These are phyloP conservation scores for Morinoia aosen DNA, from an alignment of 2,888 invertebrate species.

Conservation along the genomic window DNA sequence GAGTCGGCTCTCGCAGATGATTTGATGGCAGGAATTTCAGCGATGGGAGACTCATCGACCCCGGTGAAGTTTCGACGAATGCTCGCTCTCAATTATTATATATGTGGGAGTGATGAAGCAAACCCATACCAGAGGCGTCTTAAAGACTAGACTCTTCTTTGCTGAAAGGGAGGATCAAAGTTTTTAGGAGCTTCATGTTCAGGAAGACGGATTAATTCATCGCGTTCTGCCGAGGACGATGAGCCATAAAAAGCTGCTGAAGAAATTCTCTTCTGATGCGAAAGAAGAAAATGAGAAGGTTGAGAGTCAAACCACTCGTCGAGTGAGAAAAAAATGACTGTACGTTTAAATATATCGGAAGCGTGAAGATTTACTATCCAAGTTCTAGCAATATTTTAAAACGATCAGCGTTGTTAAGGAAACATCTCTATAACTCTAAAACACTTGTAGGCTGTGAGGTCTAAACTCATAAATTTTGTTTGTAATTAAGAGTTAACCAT, in stretches of 20 bases:
- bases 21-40: neutral
- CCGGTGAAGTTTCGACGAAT: neutral
- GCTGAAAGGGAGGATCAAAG: conserved; percentile 3
- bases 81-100: neutral
- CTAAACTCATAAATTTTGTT: neutral
- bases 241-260: neutral
- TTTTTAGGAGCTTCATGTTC: neutral
- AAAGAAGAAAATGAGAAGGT: neutral
- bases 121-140: neutral
- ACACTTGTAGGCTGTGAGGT: too few species aligned
- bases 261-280: neutral
- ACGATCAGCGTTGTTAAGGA: neutral
- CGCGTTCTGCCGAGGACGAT: neutral
- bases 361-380: neutral
- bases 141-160: neutral
- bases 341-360: neutral
- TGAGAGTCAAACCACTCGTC: neutral
- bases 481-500: neutral
- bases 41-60: neutral
- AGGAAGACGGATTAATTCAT: neutral
- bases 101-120: neutral
- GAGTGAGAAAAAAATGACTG: neutral
- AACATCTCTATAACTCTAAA: neutral
- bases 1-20: neutral
- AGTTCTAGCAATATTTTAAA: neutral